These are phyloP conservation scores for Leptarthrus brevirostris DNA, from an alignment of 2,888 invertebrate genomes.

Conservation along the genomic window DNA sequence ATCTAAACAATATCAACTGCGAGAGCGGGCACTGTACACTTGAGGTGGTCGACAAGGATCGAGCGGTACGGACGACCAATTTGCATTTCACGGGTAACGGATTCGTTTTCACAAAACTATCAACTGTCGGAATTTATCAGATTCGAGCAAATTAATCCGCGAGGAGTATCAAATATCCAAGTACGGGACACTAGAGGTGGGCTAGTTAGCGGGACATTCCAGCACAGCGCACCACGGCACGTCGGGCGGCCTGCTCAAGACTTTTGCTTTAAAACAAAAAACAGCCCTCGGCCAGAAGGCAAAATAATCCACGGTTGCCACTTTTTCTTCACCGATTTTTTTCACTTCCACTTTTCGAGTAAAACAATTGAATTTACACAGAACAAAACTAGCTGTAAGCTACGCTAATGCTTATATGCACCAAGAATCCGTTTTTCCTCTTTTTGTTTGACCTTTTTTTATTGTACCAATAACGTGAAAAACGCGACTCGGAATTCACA, in stretches of 20 bases:
- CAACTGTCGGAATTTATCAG: not conserved
- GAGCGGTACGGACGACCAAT: not conserved
- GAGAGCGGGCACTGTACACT: not conserved
- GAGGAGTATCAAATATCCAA: slow-evolving; percentile 25
- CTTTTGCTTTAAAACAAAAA: not conserved
- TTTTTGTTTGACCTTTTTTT: not conserved
- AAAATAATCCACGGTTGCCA: slow-evolving; percentile 21
- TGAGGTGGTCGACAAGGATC: not conserved
- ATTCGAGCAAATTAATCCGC: not conserved
- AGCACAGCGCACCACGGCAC: slow-evolving; percentile 19
- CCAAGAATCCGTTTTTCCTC: slow-evolving; percentile 1
- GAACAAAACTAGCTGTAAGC: too few species aligned
- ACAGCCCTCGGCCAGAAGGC: not conserved
- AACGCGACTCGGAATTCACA: slow-evolving; percentile 12
- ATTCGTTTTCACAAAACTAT: not conserved
- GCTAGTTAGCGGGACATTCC: slow-evolving; percentile 11
- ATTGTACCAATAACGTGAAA: slow-evolving; percentile 13
- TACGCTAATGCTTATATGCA: not conserved
- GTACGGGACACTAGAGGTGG: not conserved
- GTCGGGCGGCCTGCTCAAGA: not conserved
- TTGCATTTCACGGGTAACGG: slow-evolving; percentile 6
- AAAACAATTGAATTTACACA: too few species aligned
- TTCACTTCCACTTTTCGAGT: not conserved
- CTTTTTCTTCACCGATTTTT: slow-evolving; percentile 18
- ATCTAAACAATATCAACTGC: too few species aligned